Percentiles rank a stretch among this genome's conserved stretches.
Conservation (phyloP, 1,140 invertebrate species). For the Akabosia matsudoensis region DNA sequence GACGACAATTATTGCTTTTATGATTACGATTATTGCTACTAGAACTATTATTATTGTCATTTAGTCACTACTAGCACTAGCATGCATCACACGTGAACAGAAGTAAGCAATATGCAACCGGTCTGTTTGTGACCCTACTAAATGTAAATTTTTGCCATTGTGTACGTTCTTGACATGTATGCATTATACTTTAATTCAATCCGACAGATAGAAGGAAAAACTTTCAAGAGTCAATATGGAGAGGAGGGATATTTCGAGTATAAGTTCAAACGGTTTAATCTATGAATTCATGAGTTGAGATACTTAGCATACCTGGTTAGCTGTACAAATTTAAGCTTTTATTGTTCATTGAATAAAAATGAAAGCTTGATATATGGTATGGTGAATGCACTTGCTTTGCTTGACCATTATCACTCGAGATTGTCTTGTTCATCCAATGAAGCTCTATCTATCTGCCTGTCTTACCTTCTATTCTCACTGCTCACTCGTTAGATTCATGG, state of each 20-base stretch:
- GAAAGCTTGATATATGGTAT: conserved; percentile 5
- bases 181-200: too few relatives aligned
- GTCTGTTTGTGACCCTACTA: too few relatives aligned
- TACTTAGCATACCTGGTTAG: neutral
- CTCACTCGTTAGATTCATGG: neutral
- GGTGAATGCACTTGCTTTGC: neutral
- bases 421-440: neutral
- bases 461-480: neutral
- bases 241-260: too few relatives aligned
- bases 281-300: conserved; percentile 6
- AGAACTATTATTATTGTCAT: conserved; percentile 3
- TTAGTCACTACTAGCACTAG: neutral
- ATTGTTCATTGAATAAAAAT: conserved; percentile 20
- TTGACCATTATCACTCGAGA: too few relatives aligned
- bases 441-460: neutral
- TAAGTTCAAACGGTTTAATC: too few relatives aligned
- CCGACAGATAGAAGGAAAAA: too few relatives aligned
- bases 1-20: conserved; percentile 16
- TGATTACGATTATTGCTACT: conserved; percentile 6
- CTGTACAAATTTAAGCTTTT: neutral
- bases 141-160: too few relatives aligned
- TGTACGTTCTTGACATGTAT: too few relatives aligned
- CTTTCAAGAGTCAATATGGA: too few relatives aligned
- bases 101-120: too few relatives aligned
- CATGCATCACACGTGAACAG: too few relatives aligned